These are phyloP conservation scores for Chamaetylas fuelleborni DNA, from an alignment of 2,113 vertebrate genomes.

Conservation along the genomic window DNA sequence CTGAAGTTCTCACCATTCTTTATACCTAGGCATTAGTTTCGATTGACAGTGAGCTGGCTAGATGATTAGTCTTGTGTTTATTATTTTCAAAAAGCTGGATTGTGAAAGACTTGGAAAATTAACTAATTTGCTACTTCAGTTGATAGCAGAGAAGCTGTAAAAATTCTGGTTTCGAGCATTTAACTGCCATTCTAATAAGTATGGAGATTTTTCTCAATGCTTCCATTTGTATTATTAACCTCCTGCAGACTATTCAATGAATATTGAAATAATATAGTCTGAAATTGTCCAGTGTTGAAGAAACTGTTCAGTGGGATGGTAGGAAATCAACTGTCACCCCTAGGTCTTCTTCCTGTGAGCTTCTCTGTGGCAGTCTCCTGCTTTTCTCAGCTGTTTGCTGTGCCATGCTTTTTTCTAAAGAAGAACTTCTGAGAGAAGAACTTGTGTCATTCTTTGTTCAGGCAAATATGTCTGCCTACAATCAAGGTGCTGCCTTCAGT, in stretches of 20 bases:
- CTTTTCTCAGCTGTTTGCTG: neutral
- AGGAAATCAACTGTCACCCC: neutral
- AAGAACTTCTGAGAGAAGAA: neutral
- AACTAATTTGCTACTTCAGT: constrained; percentile 10
- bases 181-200: neutral
- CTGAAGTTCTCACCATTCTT: neutral
- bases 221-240: neutral
- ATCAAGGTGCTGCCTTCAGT: neutral
- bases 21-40: neutral
- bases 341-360: neutral
- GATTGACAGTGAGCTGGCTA: neutral
- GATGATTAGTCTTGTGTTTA: neutral
- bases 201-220: neutral
- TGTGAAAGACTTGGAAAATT: neutral
- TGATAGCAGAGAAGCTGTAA: constrained; percentile 11
- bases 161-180: neutral
- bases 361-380: neutral
- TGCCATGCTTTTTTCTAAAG: neutral
- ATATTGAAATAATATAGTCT: neutral
- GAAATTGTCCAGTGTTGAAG: neutral
- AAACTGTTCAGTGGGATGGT: neutral
- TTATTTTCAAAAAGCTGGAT: neutral
- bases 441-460: neutral
- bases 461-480: neutral
- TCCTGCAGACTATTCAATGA: neutral